Percentiles rank a stretch among this genome's conserved stretches.
phyloP scores from a whole-genome alignment of 2,888 invertebrate genomes.

The Plebejus melissa region DNA sequence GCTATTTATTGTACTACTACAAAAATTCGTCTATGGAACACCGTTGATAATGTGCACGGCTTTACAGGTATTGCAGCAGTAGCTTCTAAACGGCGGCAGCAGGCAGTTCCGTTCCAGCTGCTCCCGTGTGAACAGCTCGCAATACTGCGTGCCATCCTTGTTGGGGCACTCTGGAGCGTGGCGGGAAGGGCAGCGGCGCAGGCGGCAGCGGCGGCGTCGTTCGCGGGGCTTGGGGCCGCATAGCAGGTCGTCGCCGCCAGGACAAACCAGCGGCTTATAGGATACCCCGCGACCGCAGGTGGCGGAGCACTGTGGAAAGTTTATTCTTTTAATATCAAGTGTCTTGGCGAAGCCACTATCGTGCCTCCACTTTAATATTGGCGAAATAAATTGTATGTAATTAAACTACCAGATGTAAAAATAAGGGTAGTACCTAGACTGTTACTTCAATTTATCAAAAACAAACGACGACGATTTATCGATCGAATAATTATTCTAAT shows the following conservation, averaged over 20 bases:
- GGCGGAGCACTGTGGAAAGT: constrained; percentile 78
- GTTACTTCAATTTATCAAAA: not conserved
- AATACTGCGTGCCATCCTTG: constrained; percentile 68
- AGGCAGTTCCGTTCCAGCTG: constrained; percentile 75
- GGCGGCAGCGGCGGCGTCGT: constrained; percentile 73
- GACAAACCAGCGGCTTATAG: constrained; percentile 74
- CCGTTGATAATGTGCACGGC: constrained; percentile 40
- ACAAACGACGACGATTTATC: not conserved
- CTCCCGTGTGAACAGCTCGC: constrained; percentile 60
- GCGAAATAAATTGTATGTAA: not conserved
- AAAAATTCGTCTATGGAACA: constrained; percentile 8
- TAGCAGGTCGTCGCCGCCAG: constrained; percentile 64
- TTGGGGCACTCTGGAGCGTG: constrained; percentile 47
- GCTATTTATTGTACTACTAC: not conserved
- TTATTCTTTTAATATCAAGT: not conserved
- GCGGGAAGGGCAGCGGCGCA: constrained; percentile 56
- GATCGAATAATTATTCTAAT: not conserved
- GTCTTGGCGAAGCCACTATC: not conserved
- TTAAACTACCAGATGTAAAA: not conserved
- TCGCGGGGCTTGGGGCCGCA: constrained; percentile 77
- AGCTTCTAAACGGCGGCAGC: constrained; percentile 75
- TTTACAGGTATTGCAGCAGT: constrained; percentile 80
- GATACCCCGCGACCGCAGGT: constrained; percentile 80
- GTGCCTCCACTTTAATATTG: not conserved
- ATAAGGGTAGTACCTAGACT: not conserved